Percentiles rank a stretch among this genome's conserved stretches.
Evolutionary conservation across 2,113 vertebrate species (phyloP).

Genomic region (Ammospiza caudacuta): DNA sequence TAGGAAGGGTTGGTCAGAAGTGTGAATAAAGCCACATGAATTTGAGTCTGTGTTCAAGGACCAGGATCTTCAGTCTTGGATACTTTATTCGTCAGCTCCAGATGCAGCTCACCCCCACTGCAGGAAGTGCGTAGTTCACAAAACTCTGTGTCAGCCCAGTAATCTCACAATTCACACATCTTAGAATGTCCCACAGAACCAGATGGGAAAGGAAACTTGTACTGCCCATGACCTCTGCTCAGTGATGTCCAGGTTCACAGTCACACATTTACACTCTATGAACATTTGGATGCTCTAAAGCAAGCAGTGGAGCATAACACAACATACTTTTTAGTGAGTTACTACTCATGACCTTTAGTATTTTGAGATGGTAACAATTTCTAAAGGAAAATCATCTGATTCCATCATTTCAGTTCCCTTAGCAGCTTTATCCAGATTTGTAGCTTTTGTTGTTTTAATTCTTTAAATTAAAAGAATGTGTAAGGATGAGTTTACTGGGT

Average conservation of each 20-base stretch:
- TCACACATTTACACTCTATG: background rate
- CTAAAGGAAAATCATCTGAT: background rate
- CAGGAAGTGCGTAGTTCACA: background rate
- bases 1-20: background rate
- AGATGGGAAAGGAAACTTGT: background rate
- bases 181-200: background rate
- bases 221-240: background rate
- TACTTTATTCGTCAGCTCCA: background rate
- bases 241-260: background rate
- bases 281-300: background rate
- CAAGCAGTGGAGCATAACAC: background rate
- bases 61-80: background rate
- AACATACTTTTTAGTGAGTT: background rate
- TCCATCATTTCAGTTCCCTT: background rate
- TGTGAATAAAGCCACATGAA: background rate
- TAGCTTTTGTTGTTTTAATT: background rate
- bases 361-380: background rate
- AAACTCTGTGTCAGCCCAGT: background rate
- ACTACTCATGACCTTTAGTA: background rate
- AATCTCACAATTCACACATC: background rate
- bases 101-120: background rate
- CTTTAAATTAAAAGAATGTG: background rate
- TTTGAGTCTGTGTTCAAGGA: background rate
- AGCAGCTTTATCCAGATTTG: background rate
- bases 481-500: background rate